A percentile compares a stretch with the other conserved stretches of the same genome.
phyloP scores from a whole-genome alignment of 35 echinoderm and acorn worm genomes.

The Apostichopus japonicus region DNA sequence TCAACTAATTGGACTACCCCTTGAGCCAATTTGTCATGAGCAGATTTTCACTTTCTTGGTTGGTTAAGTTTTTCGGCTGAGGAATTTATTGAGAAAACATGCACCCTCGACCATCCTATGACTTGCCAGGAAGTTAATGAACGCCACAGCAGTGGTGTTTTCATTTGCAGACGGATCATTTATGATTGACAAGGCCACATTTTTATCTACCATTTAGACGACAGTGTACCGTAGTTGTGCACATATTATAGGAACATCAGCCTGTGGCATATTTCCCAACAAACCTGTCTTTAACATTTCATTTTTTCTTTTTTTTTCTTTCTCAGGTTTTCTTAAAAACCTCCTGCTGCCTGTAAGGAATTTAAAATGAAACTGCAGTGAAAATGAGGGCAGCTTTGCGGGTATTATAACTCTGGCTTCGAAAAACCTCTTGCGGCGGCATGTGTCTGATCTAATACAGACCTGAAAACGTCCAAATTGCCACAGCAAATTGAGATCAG shows the following conservation, averaged over 20 bases:
- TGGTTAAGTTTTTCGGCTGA: constrained; percentile 32
- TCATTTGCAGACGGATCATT: constrained; percentile 17
- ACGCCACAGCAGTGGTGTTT: constrained; percentile 30
- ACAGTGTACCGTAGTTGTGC: not conserved
- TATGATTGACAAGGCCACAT: constrained; percentile 45
- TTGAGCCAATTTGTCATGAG: constrained; percentile 49
- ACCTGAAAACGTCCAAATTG: constrained; percentile 30
- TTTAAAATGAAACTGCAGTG: not conserved
- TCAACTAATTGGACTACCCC: constrained; percentile 50
- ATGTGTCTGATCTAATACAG: constrained; percentile 41
- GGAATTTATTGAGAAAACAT: constrained; percentile 57
- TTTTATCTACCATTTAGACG: not conserved
- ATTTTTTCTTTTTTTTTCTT: not conserved
- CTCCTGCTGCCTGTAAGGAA: not conserved
- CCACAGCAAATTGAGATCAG: constrained; percentile 28
- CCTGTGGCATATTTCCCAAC: constrained; percentile 10
- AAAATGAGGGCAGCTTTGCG: not conserved
- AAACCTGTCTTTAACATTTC: not conserved
- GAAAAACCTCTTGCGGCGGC: not conserved
- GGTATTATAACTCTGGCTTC: not conserved
- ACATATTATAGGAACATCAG: constrained; percentile 26
- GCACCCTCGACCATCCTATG: constrained; percentile 36
- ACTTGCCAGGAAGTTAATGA: constrained; percentile 22
- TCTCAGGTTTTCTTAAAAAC: not conserved
- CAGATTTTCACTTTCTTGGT: constrained; percentile 44